Evolutionary conservation across 2,797 vertebrate species (phyloP).

Genomic region (Eidolon dupreanum): DNA sequence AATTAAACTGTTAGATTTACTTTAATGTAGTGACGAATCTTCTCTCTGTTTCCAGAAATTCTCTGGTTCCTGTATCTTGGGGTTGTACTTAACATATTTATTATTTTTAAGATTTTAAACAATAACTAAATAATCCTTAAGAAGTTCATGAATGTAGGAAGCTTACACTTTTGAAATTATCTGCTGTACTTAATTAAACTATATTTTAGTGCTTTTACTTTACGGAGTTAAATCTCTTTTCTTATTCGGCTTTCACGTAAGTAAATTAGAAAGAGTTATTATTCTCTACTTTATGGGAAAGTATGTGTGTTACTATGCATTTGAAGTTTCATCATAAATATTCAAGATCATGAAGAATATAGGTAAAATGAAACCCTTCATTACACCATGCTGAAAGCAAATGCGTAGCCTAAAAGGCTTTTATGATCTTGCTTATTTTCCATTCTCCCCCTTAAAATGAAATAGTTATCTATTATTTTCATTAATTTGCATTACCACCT

Average conservation of each 20-base stretch:
- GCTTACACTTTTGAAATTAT: conserved; percentile 39
- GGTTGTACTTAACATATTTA: background rate
- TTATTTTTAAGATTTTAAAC: background rate
- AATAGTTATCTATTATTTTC: conserved; percentile 22
- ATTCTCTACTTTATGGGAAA: background rate
- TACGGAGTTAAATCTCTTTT: background rate
- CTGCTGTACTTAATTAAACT: background rate
- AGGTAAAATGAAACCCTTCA: background rate
- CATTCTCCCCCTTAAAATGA: conserved; percentile 9
- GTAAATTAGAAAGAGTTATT: conserved; percentile 21
- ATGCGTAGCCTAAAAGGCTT: background rate
- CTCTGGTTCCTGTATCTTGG: background rate
- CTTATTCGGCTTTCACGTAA: background rate
- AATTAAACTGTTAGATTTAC: background rate
- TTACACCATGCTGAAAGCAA: background rate
- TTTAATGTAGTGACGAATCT: background rate
- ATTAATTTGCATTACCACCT: background rate
- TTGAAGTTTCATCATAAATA: conserved; percentile 39
- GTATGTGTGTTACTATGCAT: background rate
- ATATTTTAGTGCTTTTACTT: conserved; percentile 45
- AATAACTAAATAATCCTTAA: conserved; percentile 17
- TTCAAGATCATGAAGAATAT: background rate
- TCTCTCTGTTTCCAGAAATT: conserved; percentile 6
- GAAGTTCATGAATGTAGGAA: conserved; percentile 13
- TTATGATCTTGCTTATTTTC: background rate